phyloP scores from a whole-genome alignment of 2,797 vertebrate genomes.

The Heteromormyrus szaboi region DNA sequence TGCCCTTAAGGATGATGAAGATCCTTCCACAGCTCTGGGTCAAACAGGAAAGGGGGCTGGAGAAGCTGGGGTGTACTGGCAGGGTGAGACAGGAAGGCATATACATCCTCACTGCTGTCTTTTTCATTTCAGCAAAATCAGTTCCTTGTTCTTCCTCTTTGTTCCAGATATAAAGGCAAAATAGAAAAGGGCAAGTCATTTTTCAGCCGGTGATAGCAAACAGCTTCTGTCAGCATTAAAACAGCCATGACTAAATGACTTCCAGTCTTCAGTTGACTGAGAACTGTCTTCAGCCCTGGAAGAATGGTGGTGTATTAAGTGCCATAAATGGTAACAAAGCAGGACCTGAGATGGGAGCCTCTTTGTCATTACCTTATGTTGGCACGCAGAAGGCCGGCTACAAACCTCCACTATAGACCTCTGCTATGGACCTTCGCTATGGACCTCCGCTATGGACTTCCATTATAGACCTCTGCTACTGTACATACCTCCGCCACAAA shows the following conservation, averaged over 20 bases:
- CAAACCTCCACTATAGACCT: not conserved
- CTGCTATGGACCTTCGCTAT: too few relatives aligned
- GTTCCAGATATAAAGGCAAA: not conserved
- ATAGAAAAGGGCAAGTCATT: not conserved
- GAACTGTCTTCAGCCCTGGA: not conserved
- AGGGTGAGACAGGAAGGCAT: not conserved
- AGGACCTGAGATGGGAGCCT: conserved; percentile 48
- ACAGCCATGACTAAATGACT: not conserved
- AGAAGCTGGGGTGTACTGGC: not conserved
- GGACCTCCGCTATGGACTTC: too few relatives aligned
- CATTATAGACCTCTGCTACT: too few relatives aligned
- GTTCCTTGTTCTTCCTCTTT: not conserved
- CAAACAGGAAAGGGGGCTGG: not conserved
- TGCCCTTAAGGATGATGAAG: not conserved
- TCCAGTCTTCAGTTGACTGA: not conserved
- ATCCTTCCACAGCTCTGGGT: not conserved
- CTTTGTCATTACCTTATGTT: conserved; percentile 53
- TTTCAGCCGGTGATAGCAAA: not conserved
- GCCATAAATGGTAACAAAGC: not conserved
- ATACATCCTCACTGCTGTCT: not conserved
- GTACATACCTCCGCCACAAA: not conserved
- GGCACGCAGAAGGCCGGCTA: conserved; percentile 33
- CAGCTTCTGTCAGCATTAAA: not conserved
- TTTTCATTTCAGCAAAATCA: not conserved
- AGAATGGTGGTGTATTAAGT: not conserved